A percentile compares a stretch with the other conserved stretches of the same genome.
Evolutionary conservation across 2,113 vertebrate genomes (phyloP).

Genomic region (Coreoperca whiteheadi): DNA sequence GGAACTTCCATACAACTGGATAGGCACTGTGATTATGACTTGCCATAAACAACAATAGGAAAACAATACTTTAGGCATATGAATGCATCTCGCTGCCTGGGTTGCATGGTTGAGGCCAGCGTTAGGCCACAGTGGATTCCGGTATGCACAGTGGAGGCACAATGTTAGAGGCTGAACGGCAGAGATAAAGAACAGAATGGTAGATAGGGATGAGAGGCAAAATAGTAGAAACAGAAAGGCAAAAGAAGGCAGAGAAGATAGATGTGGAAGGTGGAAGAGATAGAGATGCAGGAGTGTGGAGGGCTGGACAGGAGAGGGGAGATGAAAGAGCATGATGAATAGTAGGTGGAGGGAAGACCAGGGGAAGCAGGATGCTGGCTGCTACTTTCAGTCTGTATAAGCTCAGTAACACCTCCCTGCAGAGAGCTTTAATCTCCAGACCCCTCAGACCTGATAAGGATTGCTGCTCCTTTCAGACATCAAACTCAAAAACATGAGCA

Average conservation of each 20-base stretch:
- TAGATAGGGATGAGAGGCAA: slow-evolving; percentile 12
- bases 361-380: slow-evolving; percentile 28
- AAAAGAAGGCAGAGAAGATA: slow-evolving; percentile 1
- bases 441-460: slow-evolving; percentile 32
- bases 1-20: slow-evolving; percentile 11
- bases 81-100: slow-evolving; percentile 33
- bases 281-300: slow-evolving; percentile 14
- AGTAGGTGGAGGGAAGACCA: slow-evolving; percentile 6
- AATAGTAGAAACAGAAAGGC: slow-evolving; percentile 12
- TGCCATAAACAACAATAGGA: slow-evolving; percentile 48
- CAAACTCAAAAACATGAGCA: slow-evolving; percentile 7
- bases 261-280: slow-evolving; percentile 23
- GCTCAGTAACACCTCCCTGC: slow-evolving; percentile 66
- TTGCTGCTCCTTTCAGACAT: slow-evolving; percentile 43
- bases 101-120: slow-evolving; percentile 23
- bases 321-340: slow-evolving; percentile 20
- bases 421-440: slow-evolving; percentile 59
- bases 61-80: slow-evolving; percentile 48
- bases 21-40: slow-evolving; percentile 40
- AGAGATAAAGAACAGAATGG: slow-evolving; percentile 38
- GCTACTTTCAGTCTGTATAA: slow-evolving; percentile 59
- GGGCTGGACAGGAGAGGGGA: neutral
- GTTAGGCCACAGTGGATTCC: slow-evolving; percentile 12
- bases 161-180: slow-evolving; percentile 10
- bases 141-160: slow-evolving; percentile 23